phyloP scores from a whole-genome alignment of 2,888 invertebrate species.

The Hirtodrosophila alboralis region DNA sequence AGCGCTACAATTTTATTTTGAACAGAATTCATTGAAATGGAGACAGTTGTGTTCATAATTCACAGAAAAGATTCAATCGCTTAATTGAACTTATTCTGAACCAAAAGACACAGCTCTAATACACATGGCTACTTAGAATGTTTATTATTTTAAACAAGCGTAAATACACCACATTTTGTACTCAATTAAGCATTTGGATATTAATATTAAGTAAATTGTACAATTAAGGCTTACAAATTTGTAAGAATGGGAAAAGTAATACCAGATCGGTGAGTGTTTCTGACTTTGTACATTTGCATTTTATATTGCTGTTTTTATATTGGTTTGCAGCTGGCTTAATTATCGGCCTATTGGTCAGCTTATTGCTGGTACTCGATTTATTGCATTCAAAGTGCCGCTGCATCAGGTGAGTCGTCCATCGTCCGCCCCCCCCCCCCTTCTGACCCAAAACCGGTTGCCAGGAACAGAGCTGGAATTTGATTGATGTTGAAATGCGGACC shows the following conservation, averaged over 20 bases:
- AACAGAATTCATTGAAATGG: too few species aligned
- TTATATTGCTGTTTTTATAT: not conserved
- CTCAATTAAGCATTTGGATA: too few species aligned
- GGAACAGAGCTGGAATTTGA: slow-evolving; percentile 49
- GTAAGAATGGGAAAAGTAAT: slow-evolving; percentile 50
- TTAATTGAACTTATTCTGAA: too few species aligned
- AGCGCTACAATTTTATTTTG: too few species aligned
- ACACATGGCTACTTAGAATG: too few species aligned
- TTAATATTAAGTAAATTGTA: too few species aligned
- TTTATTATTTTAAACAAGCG: too few species aligned
- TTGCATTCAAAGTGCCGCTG: slow-evolving; percentile 87
- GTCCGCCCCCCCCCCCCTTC: not conserved
- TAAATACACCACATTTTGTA: too few species aligned
- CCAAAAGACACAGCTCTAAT: too few species aligned
- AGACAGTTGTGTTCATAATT: too few species aligned
- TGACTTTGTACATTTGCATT: not conserved
- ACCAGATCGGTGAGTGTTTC: slow-evolving; percentile 63
- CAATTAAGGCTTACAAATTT: too few species aligned
- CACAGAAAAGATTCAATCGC: too few species aligned
- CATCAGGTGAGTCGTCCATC: slow-evolving; percentile 83
- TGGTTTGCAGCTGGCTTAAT: slow-evolving; percentile 82
- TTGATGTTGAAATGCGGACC: slow-evolving; percentile 63
- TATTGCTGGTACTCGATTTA: slow-evolving; percentile 85
- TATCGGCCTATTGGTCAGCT: slow-evolving; percentile 84
- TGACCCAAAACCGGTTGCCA: slow-evolving; percentile 59